These are phyloP conservation scores for Nannoperca obscura DNA, from an alignment of 2,797 vertebrate species.

Conservation along the genomic window DNA sequence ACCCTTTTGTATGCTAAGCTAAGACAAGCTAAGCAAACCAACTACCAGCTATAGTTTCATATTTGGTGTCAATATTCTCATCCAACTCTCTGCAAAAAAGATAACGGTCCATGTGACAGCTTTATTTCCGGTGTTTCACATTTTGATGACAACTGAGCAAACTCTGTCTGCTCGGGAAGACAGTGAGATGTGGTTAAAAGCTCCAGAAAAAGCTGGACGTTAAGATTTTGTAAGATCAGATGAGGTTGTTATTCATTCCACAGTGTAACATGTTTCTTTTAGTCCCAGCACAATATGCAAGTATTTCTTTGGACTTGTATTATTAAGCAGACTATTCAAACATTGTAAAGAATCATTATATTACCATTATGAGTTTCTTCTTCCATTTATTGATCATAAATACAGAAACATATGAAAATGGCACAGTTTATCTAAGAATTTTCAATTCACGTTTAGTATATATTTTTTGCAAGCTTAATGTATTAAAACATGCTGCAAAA, in stretches of 20 bases:
- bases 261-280: neutral
- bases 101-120: neutral
- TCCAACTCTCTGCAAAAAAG: neutral
- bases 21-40: neutral
- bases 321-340: slow-evolving; percentile 10
- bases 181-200: neutral
- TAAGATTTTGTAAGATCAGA: neutral
- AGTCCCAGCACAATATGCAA: neutral
- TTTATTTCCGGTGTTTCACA: neutral
- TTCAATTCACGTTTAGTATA: neutral
- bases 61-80: neutral
- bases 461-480: slow-evolving; percentile 23
- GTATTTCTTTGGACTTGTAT: neutral
- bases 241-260: neutral
- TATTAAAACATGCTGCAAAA: slow-evolving; percentile 8
- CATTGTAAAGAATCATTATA: neutral
- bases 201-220: neutral
- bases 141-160: neutral
- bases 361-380: neutral
- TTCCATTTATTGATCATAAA: neutral
- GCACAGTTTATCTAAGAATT: neutral
- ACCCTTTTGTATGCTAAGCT: neutral
- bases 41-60: neutral
- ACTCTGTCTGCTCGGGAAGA: neutral
- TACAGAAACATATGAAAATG: slow-evolving; percentile 14